phyloP scores from a whole-genome alignment of 2,888 invertebrate species.

The Lasioglossum zephyrum region DNA sequence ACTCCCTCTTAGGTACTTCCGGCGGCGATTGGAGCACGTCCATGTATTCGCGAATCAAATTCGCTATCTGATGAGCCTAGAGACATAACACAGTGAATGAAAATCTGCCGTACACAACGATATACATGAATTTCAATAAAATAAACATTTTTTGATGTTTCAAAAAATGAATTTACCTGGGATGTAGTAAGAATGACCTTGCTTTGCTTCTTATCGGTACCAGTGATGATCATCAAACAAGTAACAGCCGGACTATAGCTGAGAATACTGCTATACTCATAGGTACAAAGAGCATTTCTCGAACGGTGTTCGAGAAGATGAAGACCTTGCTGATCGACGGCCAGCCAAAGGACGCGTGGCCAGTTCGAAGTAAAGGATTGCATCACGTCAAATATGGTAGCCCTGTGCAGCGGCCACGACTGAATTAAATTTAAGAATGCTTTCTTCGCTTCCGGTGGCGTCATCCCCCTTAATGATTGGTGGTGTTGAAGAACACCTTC shows the following conservation, averaged over 20 bases:
- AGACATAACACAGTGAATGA: constrained; percentile 13
- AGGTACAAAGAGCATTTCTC: constrained; percentile 94
- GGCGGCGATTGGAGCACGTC: constrained; percentile 87
- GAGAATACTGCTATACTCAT: constrained; percentile 94
- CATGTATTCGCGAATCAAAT: constrained; percentile 95
- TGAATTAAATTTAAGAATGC: constrained; percentile 96
- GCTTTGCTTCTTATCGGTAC: constrained; percentile 95
- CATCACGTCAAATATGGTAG: constrained; percentile 97
- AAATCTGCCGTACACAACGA: neutral
- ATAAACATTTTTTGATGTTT: too few relatives aligned
- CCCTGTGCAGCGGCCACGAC: constrained; percentile 96
- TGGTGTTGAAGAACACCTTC: constrained; percentile 96
- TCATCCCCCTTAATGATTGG: constrained; percentile 94
- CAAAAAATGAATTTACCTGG: constrained; percentile 87
- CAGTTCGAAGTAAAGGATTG: constrained; percentile 98
- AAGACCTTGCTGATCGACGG: constrained; percentile 96
- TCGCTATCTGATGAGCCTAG: constrained; percentile 96
- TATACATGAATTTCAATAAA: too few relatives aligned
- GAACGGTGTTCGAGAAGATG: constrained; percentile 95
- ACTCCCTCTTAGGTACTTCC: constrained; percentile 81
- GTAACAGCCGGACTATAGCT: constrained; percentile 96
- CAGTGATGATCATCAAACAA: constrained; percentile 96
- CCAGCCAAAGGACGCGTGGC: constrained; percentile 96
- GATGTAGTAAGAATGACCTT: constrained; percentile 97
- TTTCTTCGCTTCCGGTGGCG: constrained; percentile 94